Percentiles rank a stretch among this genome's conserved stretches.
phyloP scores from a whole-genome alignment of 2,113 vertebrate species.

The Serilophus lunatus region DNA sequence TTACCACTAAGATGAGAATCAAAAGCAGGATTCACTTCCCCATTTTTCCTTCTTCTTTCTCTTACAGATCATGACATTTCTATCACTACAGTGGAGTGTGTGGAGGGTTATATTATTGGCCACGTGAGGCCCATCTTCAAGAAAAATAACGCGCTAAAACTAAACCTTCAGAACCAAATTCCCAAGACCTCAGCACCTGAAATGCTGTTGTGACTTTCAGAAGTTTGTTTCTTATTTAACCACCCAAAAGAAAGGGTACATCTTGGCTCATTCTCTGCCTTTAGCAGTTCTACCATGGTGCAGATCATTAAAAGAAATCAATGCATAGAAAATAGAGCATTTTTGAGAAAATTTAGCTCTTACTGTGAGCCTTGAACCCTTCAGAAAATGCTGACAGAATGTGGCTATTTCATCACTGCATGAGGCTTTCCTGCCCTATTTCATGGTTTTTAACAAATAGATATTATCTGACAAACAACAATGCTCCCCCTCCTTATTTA shows the following conservation, averaged over 20 bases:
- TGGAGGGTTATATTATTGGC: not conserved
- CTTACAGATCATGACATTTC: not conserved
- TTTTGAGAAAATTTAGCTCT: not conserved
- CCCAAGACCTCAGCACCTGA: not conserved
- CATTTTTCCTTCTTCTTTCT: not conserved
- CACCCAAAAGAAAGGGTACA: not conserved
- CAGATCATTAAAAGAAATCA: not conserved
- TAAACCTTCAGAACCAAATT: not conserved
- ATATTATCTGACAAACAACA: not conserved
- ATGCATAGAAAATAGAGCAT: not conserved
- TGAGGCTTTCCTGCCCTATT: not conserved
- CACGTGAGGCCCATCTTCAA: not conserved
- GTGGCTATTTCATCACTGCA: not conserved
- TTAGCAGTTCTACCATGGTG: not conserved
- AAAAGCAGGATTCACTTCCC: not conserved
- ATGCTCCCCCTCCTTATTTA: not conserved
- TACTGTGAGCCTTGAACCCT: not conserved
- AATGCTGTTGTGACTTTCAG: not conserved
- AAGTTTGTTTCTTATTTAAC: not conserved
- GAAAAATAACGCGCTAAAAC: not conserved
- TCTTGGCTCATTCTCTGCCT: not conserved
- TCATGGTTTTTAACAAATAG: not conserved
- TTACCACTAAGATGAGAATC: constrained; percentile 15
- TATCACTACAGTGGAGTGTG: not conserved
- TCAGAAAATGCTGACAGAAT: not conserved